Evolutionary conservation across 2,797 vertebrate species (phyloP), one percentile per base, ranked within the genome.

Genomic region (Lagocephalus sceleratus): DNA sequence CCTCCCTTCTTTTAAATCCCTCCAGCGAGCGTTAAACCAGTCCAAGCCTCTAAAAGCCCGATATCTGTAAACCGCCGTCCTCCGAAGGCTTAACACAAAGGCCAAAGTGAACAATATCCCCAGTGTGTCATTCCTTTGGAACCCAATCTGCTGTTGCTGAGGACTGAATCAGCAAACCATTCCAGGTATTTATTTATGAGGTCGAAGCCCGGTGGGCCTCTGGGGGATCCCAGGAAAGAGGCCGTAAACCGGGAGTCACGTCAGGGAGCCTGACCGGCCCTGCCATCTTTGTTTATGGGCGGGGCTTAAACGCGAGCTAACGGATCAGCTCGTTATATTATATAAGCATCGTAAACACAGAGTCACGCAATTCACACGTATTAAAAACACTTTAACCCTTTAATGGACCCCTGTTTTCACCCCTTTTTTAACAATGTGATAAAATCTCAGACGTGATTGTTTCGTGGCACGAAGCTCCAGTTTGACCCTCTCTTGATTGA

Each of bases 141-240:
- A 14, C 11, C 20, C 3, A 17, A 51, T 12, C 16, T 1, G 5
- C 41, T 38, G 20, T 45, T 48, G 48, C 52, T 55, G 16, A 63
- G 21, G 22, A 50, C 26, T 2, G 51, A 17, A 48, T 68, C 55
- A 51, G 23, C 42, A 23, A 57, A 67, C 40, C 48, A 63, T 66
- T 60, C 47, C 35, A 25, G 55, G 38, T 17, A 46, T 70, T 57
- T 58, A 48, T 6, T 21, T 43, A 25, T 48, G 40, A 60, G 54
- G 49, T 38, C 39, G 52, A 51, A 44, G 32, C 32, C 32, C 32
- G 54, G 39, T n/a, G 20, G 35, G 43, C 70, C 55, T 35, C 7
- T 19, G 59, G 65, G 60, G 66, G 35, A 44, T 29, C 40, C 57
- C 22, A 51, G 38, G 16, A 58, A 65, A 67, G 62, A 54, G 32